These are phyloP conservation scores for Uropetala carovei DNA, from an alignment of 2,888 invertebrate species.

Conservation along the genomic window DNA sequence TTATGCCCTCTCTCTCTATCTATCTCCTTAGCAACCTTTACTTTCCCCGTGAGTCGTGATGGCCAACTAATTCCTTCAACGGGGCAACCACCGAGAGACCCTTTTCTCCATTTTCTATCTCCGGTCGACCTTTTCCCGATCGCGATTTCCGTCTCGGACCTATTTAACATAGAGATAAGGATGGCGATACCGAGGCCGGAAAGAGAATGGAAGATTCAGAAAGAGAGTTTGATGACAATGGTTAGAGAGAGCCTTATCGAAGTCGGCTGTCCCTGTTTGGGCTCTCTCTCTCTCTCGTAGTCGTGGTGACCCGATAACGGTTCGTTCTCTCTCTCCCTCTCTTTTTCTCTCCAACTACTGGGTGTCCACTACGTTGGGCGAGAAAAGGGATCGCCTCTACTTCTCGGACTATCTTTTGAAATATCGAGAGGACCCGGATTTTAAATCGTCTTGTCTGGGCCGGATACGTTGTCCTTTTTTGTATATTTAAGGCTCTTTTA, in stretches of 20 bases:
- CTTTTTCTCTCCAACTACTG: neutral
- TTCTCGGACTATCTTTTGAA: neutral
- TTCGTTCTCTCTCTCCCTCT: neutral
- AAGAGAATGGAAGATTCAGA: neutral
- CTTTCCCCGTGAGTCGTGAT: neutral
- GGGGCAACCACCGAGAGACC: neutral
- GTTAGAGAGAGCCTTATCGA: neutral
- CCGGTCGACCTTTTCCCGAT: neutral
- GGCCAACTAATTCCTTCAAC: conserved; percentile 8
- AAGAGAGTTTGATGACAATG: conserved; percentile 17
- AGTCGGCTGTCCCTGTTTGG: neutral
- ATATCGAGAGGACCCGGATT: neutral
- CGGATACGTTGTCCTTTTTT: no score
- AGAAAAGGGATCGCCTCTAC: neutral
- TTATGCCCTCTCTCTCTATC: neutral
- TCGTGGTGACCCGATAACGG: neutral
- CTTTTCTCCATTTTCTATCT: neutral
- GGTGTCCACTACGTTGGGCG: neutral
- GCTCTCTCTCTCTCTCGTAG: neutral
- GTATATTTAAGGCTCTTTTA: no score
- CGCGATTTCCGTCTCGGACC: neutral
- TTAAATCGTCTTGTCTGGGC: neutral
- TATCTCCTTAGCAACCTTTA: neutral
- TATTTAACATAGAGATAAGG: conserved; percentile 28
- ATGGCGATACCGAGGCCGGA: neutral